Base-by-base conservation (phyloP, 2,113 vertebrate genomes). In the Oreochromis tanganicae region DNA sequence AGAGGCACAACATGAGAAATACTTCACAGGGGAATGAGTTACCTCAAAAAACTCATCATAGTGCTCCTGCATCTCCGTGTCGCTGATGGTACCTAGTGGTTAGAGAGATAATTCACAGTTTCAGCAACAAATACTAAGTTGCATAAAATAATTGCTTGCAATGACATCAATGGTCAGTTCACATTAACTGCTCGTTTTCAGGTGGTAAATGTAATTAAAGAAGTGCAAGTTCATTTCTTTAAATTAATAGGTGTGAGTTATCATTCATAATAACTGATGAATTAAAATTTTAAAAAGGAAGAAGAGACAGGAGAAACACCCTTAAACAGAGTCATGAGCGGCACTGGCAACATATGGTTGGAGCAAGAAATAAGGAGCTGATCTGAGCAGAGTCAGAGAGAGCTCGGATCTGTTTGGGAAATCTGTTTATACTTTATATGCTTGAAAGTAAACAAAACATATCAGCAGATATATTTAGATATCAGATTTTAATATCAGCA, bases 41-140 rank as follows among this genome's bases (percentile, higher is more conserved):
- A 99, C 99, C 98, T 99, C 98, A 90, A 99, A 99, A 88, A 99
- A 99, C 82, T 99, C 98, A 38, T 99, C 99, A 21, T 99, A 99
- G 96, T 99, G 99, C 93, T 99, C 98, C 94, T 99, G 98, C 98
- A 99, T 99, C 95, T 99, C 98, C 89, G 99, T 98, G 89, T 99
- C 99, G 27, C 98, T 99, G 94, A 99, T 98, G 43, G 98, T 98
- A 97, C 98, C 98, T 99, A 6, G 61, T 80, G 78, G 79, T 52
- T 34, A 84, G 1, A 66, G 8, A 83, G 19, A 89, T 5, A 52
- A n/a, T 32, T 32, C 10, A 75, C 14, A 78, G 27, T 78, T 75
- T 50, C 4, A 29, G 43, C 43, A 48, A 48, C 71, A 75, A 75
- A 50, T 50, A 29, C 21, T 17, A 27, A 50, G 16, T 50, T 75